Conservation (phyloP, 2,888 invertebrate species). For the Cosmorhoe ocellata region DNA sequence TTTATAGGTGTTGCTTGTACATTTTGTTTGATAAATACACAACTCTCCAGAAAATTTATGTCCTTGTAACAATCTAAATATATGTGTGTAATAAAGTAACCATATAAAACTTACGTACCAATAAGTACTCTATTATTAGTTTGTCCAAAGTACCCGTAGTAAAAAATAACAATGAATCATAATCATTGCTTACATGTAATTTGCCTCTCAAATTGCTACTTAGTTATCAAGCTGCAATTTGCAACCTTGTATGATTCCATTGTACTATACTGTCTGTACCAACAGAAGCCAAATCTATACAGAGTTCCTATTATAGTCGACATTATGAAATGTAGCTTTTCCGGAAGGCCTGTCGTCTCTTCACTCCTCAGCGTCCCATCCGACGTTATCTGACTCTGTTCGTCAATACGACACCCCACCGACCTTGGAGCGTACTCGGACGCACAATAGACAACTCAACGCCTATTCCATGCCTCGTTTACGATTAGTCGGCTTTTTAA, state of each 20-base stretch:
- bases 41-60: too few species aligned
- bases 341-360: constrained; percentile 13
- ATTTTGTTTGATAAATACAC: too few species aligned
- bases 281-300: background rate
- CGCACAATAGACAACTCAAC: constrained; percentile 16
- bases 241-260: background rate
- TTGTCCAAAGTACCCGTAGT: background rate
- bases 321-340: constrained; percentile 10
- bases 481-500: background rate
- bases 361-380: constrained; percentile 5
- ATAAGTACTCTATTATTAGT: too few species aligned
- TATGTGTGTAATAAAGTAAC: too few species aligned
- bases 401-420: constrained; percentile 11
- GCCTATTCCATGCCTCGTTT: constrained; percentile 15
- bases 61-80: too few species aligned
- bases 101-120: too few species aligned
- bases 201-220: constrained; percentile 6
- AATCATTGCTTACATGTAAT: constrained; percentile 10
- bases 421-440: constrained; percentile 18
- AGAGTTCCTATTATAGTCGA: constrained; percentile 5
- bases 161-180: constrained; percentile 14
- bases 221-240: background rate
- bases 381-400: constrained; percentile 18
- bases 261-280: background rate
- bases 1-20: background rate